phyloP scores from a whole-genome alignment of 1,140 invertebrate genomes.

The Bombus haemorrhoidalis region DNA sequence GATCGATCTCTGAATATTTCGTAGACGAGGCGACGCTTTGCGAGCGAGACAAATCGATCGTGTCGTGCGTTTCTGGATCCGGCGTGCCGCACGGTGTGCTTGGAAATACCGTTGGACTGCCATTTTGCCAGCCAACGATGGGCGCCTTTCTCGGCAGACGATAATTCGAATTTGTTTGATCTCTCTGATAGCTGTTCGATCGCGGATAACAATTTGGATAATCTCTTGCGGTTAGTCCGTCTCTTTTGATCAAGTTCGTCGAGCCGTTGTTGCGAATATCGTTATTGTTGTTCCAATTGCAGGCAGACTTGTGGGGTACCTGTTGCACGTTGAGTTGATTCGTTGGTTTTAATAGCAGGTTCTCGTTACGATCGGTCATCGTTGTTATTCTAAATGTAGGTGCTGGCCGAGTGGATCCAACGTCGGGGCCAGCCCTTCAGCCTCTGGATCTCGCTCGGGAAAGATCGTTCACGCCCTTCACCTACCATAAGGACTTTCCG shows the following conservation, averaged over 20 bases:
- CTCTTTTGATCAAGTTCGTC: neutral
- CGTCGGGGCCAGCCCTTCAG: conserved; percentile 79
- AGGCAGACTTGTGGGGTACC: conserved; percentile 2
- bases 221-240: conserved; percentile 43
- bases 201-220: conserved; percentile 52
- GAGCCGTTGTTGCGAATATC: conserved; percentile 36
- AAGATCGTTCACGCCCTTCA: conserved; percentile 62
- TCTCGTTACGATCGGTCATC: conserved; percentile 71
- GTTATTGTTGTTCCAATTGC: conserved; percentile 43
- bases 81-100: conserved; percentile 67
- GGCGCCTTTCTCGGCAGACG: conserved; percentile 66
- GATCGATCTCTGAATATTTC: conserved; percentile 70
- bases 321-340: neutral
- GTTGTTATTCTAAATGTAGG: conserved; percentile 75
- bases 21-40: conserved; percentile 50
- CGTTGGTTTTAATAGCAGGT: conserved; percentile 41
- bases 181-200: conserved; percentile 14
- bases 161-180: conserved; percentile 32
- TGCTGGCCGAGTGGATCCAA: conserved; percentile 75
- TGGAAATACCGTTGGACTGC: conserved; percentile 68
- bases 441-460: conserved; percentile 74
- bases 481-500: conserved; percentile 77
- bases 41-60: conserved; percentile 24
- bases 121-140: conserved; percentile 76
- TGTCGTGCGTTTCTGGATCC: neutral